Conservation (phyloP, 1,140 invertebrate genomes). For the Bicyclus anynana region DNA sequence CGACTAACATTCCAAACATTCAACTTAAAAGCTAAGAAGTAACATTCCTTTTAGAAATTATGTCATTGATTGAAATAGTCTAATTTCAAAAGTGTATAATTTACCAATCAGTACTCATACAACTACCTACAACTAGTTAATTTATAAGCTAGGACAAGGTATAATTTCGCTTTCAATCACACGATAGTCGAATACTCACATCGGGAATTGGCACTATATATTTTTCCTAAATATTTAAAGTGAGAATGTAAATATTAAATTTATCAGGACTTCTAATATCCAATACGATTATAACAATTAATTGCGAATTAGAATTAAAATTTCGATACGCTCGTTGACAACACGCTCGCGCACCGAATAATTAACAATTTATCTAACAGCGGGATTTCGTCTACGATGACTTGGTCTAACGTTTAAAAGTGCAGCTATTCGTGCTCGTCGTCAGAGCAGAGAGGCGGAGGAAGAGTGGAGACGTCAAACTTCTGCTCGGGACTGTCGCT, state of each 20-base stretch:
- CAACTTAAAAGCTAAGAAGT: not conserved
- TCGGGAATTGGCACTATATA: slow-evolving; percentile 61
- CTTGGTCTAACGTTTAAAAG: slow-evolving; percentile 17
- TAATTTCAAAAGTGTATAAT: slow-evolving; percentile 11
- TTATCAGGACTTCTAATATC: slow-evolving; percentile 58
- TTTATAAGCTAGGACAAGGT: slow-evolving; percentile 52
- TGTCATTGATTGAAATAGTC: slow-evolving; percentile 13
- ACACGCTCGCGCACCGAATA: slow-evolving; percentile 37
- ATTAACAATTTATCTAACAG: slow-evolving; percentile 37
- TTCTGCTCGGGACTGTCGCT: slow-evolving; percentile 80
- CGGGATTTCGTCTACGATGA: slow-evolving; percentile 12
- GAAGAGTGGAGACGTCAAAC: slow-evolving; percentile 83
- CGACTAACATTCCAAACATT: not conserved
- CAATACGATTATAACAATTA: slow-evolving; percentile 56
- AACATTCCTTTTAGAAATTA: not conserved
- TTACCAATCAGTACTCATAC: slow-evolving; percentile 42
- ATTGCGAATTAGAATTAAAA: slow-evolving; percentile 57
- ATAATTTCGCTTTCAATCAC: slow-evolving; percentile 43
- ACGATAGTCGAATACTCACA: slow-evolving; percentile 49
- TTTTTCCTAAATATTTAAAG: slow-evolving; percentile 55
- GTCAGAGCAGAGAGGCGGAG: slow-evolving; percentile 81
- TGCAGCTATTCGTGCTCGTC: slow-evolving; percentile 78
- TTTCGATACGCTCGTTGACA: slow-evolving; percentile 43
- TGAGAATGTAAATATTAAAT: slow-evolving; percentile 60
- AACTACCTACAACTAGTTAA: slow-evolving; percentile 60